Evolutionary conservation across 2,888 invertebrate species (phyloP).

Genomic region (Tenthredo notha): DNA sequence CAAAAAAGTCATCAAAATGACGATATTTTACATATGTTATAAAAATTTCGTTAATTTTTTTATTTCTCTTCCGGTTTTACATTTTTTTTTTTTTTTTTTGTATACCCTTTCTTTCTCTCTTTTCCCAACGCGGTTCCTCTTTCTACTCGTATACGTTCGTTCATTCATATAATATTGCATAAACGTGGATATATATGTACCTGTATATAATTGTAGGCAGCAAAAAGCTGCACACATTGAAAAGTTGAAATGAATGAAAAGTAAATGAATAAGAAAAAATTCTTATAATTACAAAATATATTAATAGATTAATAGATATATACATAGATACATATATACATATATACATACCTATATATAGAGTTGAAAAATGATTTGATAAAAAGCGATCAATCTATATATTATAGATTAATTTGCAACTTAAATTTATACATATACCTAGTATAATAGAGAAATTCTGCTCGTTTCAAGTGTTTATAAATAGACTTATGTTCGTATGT

Average conservation of each 20-base stretch:
- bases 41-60: background rate
- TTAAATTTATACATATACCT: background rate
- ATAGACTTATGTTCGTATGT: background rate
- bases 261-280: background rate
- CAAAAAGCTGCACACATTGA: background rate
- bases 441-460: background rate
- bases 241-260: background rate
- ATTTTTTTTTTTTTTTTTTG: too few species aligned
- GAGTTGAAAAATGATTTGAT: background rate
- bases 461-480: slow-evolving; percentile 7
- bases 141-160: background rate
- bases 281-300: too few species aligned
- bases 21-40: too few species aligned
- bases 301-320: too few species aligned
- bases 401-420: background rate
- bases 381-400: background rate
- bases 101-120: background rate
- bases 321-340: too few species aligned
- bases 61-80: background rate
- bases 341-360: too few species aligned
- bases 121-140: background rate
- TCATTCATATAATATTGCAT: background rate
- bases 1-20: too few species aligned
- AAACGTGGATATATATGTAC: background rate
- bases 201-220: background rate